Base-by-base conservation (phyloP, 1,140 invertebrate species). In the Sycophaga agraensis region DNA sequence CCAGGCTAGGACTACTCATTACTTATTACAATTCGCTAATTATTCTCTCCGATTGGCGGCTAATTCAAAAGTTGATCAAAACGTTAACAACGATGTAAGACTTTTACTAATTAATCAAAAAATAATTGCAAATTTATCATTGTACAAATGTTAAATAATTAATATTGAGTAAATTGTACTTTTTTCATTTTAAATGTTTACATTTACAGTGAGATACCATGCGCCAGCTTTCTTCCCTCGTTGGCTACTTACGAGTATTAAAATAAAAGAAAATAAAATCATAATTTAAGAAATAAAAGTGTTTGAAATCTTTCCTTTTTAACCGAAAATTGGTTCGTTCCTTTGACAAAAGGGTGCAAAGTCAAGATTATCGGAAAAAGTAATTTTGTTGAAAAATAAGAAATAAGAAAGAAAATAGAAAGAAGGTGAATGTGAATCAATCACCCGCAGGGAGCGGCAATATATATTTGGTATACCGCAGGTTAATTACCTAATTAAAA, bases 1-100 rank as follows among this genome's bases (percentile, higher is more conserved):
- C 62, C 56, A 59, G 55, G 62, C 59, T 42, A 67, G 64, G 73
- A 68, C 59, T 70, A 66, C 57, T 51, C 34, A 53, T 66, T 62
- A 40, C 66, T 69, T 67, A 70, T 66, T 56, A 45, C 24, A 59
- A 59, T 59, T 64, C 43, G 19, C 45, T 63, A 56, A 65, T 53
- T 65, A 40, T 64, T 64, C 22, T 57, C 60, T 48, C 45, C 62
- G 43, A 56, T 63, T 67, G 40, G 62, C 62, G 48, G 62, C 58
- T 65, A 66, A 70, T 63, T 58, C 22, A 66, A 55, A 59, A 65
- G 42, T 61, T 49, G 43, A 66, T 63, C n/a, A 45, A 59, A 59
- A 42, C 51, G 50, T 11, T 49, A 43, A 51, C 46, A 51, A 39
- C 17, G 55, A 34, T 58, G 57, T 57, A 31, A 42, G 12, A 19